These are phyloP conservation scores for Erithacus rubecula DNA, from an alignment of 2,797 vertebrate species.

Conservation along the genomic window DNA sequence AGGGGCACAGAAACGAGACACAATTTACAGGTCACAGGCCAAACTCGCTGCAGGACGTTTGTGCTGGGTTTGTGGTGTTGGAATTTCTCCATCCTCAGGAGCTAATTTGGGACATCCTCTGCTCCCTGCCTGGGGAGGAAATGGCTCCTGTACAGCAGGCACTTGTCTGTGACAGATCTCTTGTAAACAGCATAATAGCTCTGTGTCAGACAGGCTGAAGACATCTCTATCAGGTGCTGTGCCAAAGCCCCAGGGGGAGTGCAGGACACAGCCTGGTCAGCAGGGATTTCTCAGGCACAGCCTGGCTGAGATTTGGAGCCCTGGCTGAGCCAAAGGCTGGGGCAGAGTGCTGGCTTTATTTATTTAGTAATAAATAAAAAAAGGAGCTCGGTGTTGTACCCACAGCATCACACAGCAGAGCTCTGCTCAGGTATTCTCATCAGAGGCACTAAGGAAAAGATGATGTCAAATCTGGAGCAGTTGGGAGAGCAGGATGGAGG, in stretches of 20 bases:
- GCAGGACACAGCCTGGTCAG: constrained; percentile 32
- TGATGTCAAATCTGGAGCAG: not conserved
- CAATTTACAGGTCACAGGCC: not conserved
- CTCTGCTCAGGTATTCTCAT: not conserved
- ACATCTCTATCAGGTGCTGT: constrained; percentile 54
- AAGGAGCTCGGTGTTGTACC: not conserved
- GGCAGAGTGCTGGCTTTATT: not conserved
- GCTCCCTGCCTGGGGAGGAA: constrained; percentile 36
- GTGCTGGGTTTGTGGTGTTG: not conserved
- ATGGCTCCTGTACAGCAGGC: constrained; percentile 24
- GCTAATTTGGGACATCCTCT: constrained; percentile 27
- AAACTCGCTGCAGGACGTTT: not conserved
- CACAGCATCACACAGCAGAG: not conserved
- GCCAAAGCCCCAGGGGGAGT: constrained; percentile 26
- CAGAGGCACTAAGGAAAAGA: not conserved
- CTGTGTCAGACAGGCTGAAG: constrained; percentile 12
- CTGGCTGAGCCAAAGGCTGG: not conserved
- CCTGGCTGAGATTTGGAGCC: not conserved
- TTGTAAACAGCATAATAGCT: constrained; percentile 42
- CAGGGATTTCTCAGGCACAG: constrained; percentile 4
- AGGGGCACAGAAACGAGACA: not conserved
- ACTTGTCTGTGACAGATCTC: constrained; percentile 55
- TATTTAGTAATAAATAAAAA: not conserved
- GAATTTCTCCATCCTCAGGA: not conserved
- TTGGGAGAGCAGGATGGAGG: not conserved